These are phyloP conservation scores for Drosophila mayaguana DNA, from an alignment of 2,888 invertebrate genomes.

Conservation along the genomic window DNA sequence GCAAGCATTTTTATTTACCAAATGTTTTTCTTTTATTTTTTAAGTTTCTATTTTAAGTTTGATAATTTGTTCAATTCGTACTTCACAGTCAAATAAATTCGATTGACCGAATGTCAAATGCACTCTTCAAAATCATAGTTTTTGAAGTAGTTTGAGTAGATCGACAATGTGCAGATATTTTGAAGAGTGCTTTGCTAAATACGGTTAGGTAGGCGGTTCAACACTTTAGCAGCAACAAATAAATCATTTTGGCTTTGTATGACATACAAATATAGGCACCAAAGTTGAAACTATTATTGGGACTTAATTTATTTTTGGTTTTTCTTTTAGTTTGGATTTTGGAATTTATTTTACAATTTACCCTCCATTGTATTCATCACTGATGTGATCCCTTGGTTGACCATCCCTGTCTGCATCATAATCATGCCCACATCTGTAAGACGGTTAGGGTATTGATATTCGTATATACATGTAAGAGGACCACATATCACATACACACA, in stretches of 20 bases:
- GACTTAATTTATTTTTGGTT: slow-evolving; percentile 27
- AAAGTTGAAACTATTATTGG: slow-evolving; percentile 35
- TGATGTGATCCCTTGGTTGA: slow-evolving; percentile 94
- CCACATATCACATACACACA: slow-evolving; percentile 47
- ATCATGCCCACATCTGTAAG: slow-evolving; percentile 97
- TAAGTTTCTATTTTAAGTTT: slow-evolving; percentile 16
- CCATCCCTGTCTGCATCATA: slow-evolving; percentile 98
- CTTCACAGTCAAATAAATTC: slow-evolving; percentile 24
- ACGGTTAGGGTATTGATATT: slow-evolving; percentile 73
- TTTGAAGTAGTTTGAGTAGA: neutral
- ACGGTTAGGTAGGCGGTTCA: slow-evolving; percentile 46
- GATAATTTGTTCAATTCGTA: slow-evolving; percentile 10
- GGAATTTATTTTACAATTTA: slow-evolving; percentile 76
- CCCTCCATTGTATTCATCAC: slow-evolving; percentile 89
- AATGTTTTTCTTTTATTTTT: slow-evolving; percentile 10
- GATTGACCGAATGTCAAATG: slow-evolving; percentile 30
- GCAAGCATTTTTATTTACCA: slow-evolving; percentile 31
- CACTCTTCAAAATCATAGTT: slow-evolving; percentile 33
- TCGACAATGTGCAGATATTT: slow-evolving; percentile 5
- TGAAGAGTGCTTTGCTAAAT: slow-evolving; percentile 23
- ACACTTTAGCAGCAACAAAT: slow-evolving; percentile 79
- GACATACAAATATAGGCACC: slow-evolving; percentile 44
- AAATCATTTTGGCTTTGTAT: slow-evolving; percentile 67
- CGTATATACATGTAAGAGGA: slow-evolving; percentile 41
- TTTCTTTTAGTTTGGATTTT: slow-evolving; percentile 17